Conservation (phyloP, 1,140 invertebrate genomes). For the Pemphigus obesinymphae region DNA sequence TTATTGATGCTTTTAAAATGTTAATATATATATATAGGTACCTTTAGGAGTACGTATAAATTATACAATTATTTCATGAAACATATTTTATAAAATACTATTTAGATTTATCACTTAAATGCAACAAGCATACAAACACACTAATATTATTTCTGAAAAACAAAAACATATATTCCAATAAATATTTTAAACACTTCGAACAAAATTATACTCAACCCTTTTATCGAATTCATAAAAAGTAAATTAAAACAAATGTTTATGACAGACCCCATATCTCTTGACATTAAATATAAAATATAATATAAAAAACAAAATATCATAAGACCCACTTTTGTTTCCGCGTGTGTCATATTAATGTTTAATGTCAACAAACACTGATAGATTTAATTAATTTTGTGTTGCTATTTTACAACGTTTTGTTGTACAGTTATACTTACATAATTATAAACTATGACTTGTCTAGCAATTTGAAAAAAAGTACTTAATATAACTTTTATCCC, state of each 20-base stretch:
- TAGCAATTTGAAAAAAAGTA: not conserved
- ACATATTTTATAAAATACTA: too few relatives aligned
- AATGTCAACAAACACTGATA: not conserved
- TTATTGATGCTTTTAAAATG: not conserved
- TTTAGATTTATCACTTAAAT: too few relatives aligned
- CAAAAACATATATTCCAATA: too few relatives aligned
- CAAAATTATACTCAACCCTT: too few relatives aligned
- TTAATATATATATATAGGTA: too few relatives aligned
- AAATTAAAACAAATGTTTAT: not conserved
- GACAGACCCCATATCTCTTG: not conserved
- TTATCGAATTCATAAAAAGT: too few relatives aligned
- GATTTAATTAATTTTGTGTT: not conserved
- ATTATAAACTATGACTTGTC: too few relatives aligned
- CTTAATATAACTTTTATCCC: not conserved
- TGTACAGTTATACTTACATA: not conserved
- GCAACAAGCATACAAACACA: too few relatives aligned
- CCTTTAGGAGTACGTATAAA: too few relatives aligned
- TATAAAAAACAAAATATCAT: not conserved
- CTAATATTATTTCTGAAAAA: too few relatives aligned
- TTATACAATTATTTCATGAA: not conserved
- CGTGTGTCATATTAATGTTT: not conserved
- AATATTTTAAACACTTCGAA: too few relatives aligned
- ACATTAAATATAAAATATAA: not conserved
- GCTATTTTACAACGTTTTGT: not conserved
- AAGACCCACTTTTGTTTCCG: not conserved